Percentiles rank a stretch among this genome's conserved stretches.
phyloP scores from a whole-genome alignment of 2,888 invertebrate species.

The Iselma pallidipennis region DNA sequence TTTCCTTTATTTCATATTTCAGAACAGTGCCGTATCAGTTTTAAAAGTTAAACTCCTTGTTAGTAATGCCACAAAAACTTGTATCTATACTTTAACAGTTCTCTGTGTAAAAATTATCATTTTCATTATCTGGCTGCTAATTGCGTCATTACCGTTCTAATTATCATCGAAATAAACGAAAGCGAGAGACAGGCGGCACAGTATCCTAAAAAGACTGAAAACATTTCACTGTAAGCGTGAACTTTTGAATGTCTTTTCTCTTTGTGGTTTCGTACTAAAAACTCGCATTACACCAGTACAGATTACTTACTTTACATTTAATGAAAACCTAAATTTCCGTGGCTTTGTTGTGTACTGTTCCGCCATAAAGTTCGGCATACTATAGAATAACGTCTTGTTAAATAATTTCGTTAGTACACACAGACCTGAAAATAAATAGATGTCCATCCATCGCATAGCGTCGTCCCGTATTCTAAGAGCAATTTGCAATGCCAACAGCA shows the following conservation, averaged over 20 bases:
- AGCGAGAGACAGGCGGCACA: conserved; percentile 33
- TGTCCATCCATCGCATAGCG: not conserved
- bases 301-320: conserved; percentile 35
- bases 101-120: conserved; percentile 44
- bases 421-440: not conserved
- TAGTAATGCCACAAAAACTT: not conserved
- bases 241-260: conserved; percentile 38
- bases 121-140: conserved; percentile 50
- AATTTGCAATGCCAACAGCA: not conserved
- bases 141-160: conserved; percentile 49
- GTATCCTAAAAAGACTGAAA: conserved; percentile 10
- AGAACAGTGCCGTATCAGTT: not conserved
- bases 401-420: conserved; percentile 17
- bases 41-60: not conserved
- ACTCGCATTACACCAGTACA: conserved; percentile 26
- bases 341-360: conserved; percentile 28
- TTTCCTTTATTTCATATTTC: not conserved
- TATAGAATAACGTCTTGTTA: conserved; percentile 19
- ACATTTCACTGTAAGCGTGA: conserved; percentile 26
- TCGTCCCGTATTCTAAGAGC: not conserved
- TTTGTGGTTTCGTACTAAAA: conserved; percentile 27
- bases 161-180: conserved; percentile 46
- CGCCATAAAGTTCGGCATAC: conserved; percentile 12
- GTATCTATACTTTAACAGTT: conserved; percentile 9
- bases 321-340: conserved; percentile 36